Conservation (phyloP, 2,113 vertebrate species). For the Taurulus bubalis region DNA sequence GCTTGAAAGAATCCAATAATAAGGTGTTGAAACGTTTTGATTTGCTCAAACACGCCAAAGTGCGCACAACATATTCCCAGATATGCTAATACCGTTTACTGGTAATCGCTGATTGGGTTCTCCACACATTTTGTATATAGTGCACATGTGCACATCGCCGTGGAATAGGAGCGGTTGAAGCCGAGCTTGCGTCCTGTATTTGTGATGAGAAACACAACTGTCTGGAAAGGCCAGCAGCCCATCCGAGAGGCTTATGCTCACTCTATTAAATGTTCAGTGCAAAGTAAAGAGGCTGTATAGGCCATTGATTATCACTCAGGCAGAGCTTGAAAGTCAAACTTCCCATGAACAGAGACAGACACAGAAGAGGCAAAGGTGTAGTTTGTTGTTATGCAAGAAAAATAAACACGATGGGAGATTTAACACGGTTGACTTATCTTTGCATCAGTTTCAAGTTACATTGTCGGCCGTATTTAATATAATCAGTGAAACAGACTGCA, state of each 20-base stretch:
- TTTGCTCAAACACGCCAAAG: background rate
- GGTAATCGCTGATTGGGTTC: background rate
- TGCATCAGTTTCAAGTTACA: background rate
- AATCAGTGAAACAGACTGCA: conserved; percentile 1
- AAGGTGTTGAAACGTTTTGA: background rate
- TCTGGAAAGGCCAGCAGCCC: conserved; percentile 53
- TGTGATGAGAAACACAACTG: conserved; percentile 48
- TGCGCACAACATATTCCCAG: background rate
- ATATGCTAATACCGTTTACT: background rate
- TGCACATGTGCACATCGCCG: conserved; percentile 16
- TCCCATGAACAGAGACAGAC: conserved; percentile 42
- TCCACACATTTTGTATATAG: background rate
- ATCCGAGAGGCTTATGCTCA: conserved; percentile 67
- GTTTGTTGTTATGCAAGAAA: conserved; percentile 35
- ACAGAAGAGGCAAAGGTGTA: conserved; percentile 20
- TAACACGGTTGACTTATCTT: background rate
- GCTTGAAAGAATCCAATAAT: background rate
- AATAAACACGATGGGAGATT: background rate
- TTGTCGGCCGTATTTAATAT: background rate
- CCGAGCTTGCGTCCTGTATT: conserved; percentile 33
- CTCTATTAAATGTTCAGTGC: conserved; percentile 72
- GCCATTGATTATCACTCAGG: conserved; percentile 71
- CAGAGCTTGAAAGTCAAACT: conserved; percentile 60
- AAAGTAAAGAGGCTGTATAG: conserved; percentile 69
- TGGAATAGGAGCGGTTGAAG: background rate